phyloP scores from a whole-genome alignment of 2,797 vertebrate species.

The Parambassis ranga region DNA sequence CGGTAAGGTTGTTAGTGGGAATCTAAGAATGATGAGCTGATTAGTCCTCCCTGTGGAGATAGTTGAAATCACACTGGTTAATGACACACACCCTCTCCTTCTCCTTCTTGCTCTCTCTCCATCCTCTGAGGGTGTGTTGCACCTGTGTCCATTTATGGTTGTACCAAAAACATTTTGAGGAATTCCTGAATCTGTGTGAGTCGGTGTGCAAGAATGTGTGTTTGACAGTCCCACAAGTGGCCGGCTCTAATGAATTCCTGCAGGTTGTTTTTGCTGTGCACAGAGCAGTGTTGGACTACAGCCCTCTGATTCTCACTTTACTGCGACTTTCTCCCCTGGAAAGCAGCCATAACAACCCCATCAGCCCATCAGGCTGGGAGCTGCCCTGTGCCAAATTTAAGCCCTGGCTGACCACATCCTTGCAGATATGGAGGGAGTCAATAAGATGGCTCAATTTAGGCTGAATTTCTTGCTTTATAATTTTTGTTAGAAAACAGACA shows the following conservation, averaged over 20 bases:
- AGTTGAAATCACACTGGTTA: constrained; percentile 21
- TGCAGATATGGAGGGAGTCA: constrained; percentile 2
- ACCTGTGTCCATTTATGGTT: constrained; percentile 1
- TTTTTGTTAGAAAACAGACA: too few species aligned
- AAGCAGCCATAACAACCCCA: constrained; percentile 34
- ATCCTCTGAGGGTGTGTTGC: neutral
- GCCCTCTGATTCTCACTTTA: constrained; percentile 33
- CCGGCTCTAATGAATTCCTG: constrained; percentile 48
- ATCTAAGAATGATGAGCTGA: constrained; percentile 58
- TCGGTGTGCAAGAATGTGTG: constrained; percentile 3
- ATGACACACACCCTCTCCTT: neutral
- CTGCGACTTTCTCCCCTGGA: constrained; percentile 37
- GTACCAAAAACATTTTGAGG: constrained; percentile 1
- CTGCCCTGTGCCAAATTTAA: constrained; percentile 30
- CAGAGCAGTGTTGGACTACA: constrained; percentile 34
- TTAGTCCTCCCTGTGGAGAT: constrained; percentile 43
- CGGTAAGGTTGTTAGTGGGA: constrained; percentile 34
- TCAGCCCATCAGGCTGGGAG: constrained; percentile 17
- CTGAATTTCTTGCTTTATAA: neutral
- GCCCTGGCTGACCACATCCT: constrained; percentile 10
- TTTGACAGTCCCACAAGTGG: constrained; percentile 17
- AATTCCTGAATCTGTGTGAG: neutral
- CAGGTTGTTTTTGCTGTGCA: constrained; percentile 41
- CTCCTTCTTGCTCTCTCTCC: neutral
- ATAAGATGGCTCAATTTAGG: constrained; percentile 9